Percentiles rank a stretch among this genome's conserved stretches.
Conservation (phyloP, 1,140 invertebrate genomes). For the Mercenaria mercenaria region DNA sequence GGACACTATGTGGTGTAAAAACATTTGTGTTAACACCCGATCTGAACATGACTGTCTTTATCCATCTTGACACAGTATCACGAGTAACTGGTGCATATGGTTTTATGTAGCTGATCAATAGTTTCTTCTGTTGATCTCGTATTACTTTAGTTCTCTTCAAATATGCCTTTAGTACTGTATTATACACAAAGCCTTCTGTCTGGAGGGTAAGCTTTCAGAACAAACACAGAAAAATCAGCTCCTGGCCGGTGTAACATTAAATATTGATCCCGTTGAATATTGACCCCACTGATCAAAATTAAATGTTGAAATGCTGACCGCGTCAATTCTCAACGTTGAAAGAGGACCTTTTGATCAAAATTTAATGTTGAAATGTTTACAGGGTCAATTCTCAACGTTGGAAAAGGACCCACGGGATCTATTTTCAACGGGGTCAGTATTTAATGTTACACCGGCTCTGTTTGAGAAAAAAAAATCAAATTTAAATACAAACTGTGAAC, state of each 20-base stretch:
- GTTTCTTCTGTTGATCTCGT: neutral
- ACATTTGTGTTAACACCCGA: neutral
- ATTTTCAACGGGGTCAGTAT: too few relatives aligned
- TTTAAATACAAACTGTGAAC: neutral
- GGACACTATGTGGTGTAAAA: slow-evolving; percentile 22
- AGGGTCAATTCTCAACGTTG: too few relatives aligned
- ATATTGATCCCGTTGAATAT: too few relatives aligned
- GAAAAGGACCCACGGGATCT: too few relatives aligned
- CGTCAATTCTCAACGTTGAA: too few relatives aligned
- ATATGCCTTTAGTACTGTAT: neutral
- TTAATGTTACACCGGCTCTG: too few relatives aligned
- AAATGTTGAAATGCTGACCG: too few relatives aligned
- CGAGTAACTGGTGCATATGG: neutral
- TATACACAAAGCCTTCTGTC: neutral
- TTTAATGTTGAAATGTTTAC: too few relatives aligned
- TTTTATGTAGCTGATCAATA: neutral
- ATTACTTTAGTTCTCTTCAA: neutral
- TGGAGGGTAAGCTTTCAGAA: neutral
- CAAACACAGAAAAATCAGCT: neutral
- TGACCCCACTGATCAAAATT: too few relatives aligned
- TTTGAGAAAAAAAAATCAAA: neutral
- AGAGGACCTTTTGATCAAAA: too few relatives aligned
- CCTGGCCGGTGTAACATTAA: too few relatives aligned
- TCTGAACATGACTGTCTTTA: neutral
- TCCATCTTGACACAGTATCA: neutral